Evolutionary conservation across 2,888 invertebrate species (phyloP).

Genomic region (Sialis fuliginosa): DNA sequence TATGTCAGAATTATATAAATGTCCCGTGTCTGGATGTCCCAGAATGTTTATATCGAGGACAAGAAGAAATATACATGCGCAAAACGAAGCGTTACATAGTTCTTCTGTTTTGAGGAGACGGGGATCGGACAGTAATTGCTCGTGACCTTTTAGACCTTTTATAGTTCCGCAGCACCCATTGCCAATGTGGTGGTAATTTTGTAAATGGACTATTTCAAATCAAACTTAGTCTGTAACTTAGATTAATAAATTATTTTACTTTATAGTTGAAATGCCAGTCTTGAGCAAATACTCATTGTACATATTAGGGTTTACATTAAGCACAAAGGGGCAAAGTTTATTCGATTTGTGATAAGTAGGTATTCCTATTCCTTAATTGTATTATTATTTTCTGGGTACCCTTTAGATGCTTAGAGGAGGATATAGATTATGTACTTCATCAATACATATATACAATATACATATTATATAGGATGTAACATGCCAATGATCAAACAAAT

Average conservation of each 20-base stretch:
- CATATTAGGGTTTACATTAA: background rate
- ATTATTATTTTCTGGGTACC: no score
- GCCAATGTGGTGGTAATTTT: constrained; percentile 25
- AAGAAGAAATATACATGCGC: constrained; percentile 58
- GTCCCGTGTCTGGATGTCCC: constrained; percentile 59
- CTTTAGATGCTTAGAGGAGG: no score
- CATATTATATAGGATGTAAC: no score
- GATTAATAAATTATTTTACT: constrained; percentile 11
- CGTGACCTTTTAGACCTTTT: constrained; percentile 23
- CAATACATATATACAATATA: no score
- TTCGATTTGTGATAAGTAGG: background rate
- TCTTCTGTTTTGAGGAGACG: constrained; percentile 7
- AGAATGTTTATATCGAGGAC: constrained; percentile 64
- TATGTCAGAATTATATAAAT: constrained; percentile 48
- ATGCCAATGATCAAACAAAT: no score
- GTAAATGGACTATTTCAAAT: background rate
- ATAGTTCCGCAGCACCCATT: constrained; percentile 18
- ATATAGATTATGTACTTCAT: no score
- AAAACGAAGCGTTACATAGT: constrained; percentile 38
- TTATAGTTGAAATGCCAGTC: constrained; percentile 18
- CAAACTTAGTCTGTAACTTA: constrained; percentile 2
- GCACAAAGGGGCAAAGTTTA: background rate
- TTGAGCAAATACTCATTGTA: constrained; percentile 20
- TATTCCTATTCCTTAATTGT: no score
- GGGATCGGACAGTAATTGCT: constrained; percentile 15